Evolutionary conservation across 2,113 vertebrate genomes (phyloP).

Genomic region (Lagenorhynchus albirostris): DNA sequence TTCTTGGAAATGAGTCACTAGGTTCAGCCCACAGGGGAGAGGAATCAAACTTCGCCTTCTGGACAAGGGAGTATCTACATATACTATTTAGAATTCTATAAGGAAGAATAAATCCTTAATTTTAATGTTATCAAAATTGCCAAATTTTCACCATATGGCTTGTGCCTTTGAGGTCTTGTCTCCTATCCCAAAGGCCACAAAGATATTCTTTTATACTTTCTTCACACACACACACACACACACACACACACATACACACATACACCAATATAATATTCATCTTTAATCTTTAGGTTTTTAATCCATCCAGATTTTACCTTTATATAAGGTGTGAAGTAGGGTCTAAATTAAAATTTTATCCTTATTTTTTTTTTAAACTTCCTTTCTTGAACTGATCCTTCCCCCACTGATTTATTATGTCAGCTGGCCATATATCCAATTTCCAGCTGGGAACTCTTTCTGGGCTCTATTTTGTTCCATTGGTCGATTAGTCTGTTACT

Average conservation of each 20-base stretch:
- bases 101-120: background rate
- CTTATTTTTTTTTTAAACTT: background rate
- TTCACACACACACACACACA: background rate
- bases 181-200: background rate
- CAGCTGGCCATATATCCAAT: background rate
- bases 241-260: background rate
- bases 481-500: background rate
- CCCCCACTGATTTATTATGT: background rate
- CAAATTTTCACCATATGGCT: background rate
- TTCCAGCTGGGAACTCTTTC: background rate
- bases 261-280: background rate
- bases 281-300: constrained; percentile 15
- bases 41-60: background rate
- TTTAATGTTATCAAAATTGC: background rate
- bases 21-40: background rate
- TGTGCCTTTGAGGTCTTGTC: background rate
- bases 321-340: background rate
- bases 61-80: background rate
- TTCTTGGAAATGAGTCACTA: background rate
- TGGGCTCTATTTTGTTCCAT: background rate
- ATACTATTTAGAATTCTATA: background rate
- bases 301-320: background rate
- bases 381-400: background rate
- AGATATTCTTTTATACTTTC: background rate
- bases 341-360: background rate